Conservation (phyloP, 2,113 vertebrate species). For the Erythrolamprus reginae region DNA sequence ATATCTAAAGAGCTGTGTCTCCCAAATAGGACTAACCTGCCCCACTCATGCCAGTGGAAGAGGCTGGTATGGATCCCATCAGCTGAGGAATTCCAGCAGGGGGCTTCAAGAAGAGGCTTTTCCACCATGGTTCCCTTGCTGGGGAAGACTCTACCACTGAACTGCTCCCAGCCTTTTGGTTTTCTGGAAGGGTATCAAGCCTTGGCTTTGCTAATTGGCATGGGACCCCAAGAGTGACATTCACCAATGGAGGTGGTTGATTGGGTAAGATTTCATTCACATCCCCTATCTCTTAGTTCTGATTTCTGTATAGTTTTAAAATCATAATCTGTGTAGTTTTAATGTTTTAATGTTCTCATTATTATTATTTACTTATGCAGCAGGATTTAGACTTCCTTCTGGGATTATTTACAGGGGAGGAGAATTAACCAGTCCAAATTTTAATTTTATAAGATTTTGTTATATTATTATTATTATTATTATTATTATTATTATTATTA, state of each 20-base stretch:
- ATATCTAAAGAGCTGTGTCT: background rate
- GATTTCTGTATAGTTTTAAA: background rate
- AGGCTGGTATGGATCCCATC: background rate
- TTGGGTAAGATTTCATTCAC: background rate
- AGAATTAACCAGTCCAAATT: background rate
- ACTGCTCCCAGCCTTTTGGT: background rate
- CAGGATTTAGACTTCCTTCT: background rate
- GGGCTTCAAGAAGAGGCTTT: background rate
- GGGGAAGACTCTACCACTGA: background rate
- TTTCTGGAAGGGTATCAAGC: background rate
- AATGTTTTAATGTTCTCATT: background rate
- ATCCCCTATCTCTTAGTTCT: background rate
- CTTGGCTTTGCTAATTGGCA: background rate
- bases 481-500: no score
- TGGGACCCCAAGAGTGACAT: background rate
- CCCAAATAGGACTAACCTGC: background rate
- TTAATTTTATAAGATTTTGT: background rate
- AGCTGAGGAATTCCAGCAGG: background rate
- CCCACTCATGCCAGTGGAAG: background rate
- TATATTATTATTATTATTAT: no score
- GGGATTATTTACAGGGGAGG: background rate
- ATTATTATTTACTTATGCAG: background rate
- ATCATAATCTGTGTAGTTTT: background rate
- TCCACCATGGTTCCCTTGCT: background rate
- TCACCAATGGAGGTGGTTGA: background rate